These are phyloP conservation scores for Phallusia fumigata DNA, from an alignment of 23 tunicate genomes.

Conservation along the genomic window DNA sequence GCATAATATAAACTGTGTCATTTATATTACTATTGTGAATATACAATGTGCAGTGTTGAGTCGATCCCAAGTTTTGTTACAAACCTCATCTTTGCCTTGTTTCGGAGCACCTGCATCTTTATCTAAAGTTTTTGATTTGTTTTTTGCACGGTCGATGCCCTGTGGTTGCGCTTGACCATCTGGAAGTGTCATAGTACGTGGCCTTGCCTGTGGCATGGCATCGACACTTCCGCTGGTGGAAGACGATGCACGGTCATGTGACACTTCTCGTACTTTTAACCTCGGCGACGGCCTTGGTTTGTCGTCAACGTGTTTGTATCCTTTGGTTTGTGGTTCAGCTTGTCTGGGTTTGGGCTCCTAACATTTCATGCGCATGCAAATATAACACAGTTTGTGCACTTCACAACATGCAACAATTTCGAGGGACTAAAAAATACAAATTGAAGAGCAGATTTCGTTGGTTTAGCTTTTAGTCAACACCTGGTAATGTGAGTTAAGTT, in stretches of 20 bases:
- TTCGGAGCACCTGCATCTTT: neutral
- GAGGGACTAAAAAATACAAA: neutral
- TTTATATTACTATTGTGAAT: too few relatives aligned
- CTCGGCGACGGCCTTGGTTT: neutral
- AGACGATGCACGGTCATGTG: neutral
- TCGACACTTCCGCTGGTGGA: neutral
- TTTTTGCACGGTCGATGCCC: neutral
- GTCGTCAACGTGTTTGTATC: neutral
- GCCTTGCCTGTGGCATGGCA: neutral
- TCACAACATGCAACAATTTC: neutral
- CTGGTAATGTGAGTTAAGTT: neutral
- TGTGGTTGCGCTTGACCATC: neutral
- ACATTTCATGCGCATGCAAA: neutral
- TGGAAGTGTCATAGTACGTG: neutral
- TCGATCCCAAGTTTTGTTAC: neutral
- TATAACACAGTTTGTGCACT: neutral
- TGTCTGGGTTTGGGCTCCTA: neutral
- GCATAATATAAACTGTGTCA: too few relatives aligned
- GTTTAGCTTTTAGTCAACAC: neutral
- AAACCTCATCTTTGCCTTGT: neutral
- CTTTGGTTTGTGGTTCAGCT: neutral
- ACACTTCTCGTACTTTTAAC: neutral
- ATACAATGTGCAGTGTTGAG: too few relatives aligned
- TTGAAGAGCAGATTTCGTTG: neutral
- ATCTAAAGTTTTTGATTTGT: constrained; percentile 5